phyloP scores from a whole-genome alignment of 1,140 invertebrate species.

The Akabosia matsudoensis region DNA sequence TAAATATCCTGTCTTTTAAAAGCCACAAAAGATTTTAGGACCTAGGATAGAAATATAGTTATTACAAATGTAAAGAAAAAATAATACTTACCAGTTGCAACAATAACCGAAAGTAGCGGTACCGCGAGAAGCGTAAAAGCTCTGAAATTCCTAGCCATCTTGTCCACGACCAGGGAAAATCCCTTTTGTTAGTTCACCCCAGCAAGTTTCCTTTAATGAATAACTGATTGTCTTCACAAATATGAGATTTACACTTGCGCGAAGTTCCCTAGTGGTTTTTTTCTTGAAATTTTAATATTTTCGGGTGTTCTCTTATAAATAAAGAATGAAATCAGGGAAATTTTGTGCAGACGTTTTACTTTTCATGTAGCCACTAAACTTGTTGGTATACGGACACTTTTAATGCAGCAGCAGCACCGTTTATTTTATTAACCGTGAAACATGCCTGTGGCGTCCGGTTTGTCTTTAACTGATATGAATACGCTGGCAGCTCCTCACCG shows the following conservation, averaged over 20 bases:
- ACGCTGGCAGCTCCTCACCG: neutral
- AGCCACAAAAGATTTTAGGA: no score
- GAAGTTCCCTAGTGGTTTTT: no score
- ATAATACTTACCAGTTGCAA: conserved; percentile 1
- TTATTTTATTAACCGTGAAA: neutral
- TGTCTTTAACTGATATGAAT: neutral
- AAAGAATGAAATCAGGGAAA: neutral
- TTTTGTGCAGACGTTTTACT: neutral
- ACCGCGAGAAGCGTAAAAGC: neutral
- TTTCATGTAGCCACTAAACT: neutral
- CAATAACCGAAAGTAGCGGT: neutral
- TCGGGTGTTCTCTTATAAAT: no score
- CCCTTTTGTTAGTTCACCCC: no score
- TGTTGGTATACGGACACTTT: neutral
- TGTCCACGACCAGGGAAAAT: no score
- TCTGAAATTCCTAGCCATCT: neutral
- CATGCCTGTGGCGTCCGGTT: conserved; percentile 16
- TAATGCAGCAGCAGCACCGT: conserved; percentile 3
- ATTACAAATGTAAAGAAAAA: neutral
- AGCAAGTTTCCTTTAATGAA: no score
- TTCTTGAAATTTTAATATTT: no score
- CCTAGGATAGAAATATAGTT: no score
- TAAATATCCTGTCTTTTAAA: no score
- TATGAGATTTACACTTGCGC: no score
- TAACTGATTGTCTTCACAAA: no score